Percentiles rank a stretch among this genome's conserved stretches.
Evolutionary conservation across 2,797 vertebrate genomes (phyloP).

Genomic region (Pseudocheirus occidentalis): DNA sequence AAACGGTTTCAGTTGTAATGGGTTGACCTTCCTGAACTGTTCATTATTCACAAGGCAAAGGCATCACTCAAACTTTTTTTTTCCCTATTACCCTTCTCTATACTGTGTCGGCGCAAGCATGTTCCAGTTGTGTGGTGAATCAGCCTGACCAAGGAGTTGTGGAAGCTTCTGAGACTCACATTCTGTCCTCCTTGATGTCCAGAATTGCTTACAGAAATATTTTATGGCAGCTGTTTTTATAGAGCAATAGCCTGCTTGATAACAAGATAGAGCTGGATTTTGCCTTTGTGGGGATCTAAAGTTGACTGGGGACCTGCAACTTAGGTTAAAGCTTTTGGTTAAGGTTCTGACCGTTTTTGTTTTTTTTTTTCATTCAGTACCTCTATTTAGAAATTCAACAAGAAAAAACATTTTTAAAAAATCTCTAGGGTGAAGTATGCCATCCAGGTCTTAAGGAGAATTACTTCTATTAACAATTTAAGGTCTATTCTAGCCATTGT

Average conservation of each 20-base stretch:
- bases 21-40: constrained; percentile 95
- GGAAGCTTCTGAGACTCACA: constrained; percentile 77
- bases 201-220: constrained; percentile 21
- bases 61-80: constrained; percentile 93
- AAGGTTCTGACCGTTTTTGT: constrained; percentile 38
- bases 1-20: constrained; percentile 93
- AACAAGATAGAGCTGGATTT: constrained; percentile 20
- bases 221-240: constrained; percentile 26
- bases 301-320: background rate
- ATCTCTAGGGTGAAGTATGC: constrained; percentile 29
- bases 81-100: constrained; percentile 85
- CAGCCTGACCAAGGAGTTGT: constrained; percentile 86
- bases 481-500: background rate
- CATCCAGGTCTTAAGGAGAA: background rate
- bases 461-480: constrained; percentile 7
- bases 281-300: constrained; percentile 29
- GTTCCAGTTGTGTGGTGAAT: constrained; percentile 81
- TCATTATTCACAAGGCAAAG: constrained; percentile 95
- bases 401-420: background rate
- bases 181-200: constrained; percentile 44
- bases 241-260: background rate
- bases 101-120: constrained; percentile 76
- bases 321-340: constrained; percentile 59
- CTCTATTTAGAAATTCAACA: constrained; percentile 41
- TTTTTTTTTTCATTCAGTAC: background rate